Percentiles rank a stretch among this genome's conserved stretches.
Conservation (phyloP, 2,888 invertebrate genomes). For the Bellardia pandia region DNA sequence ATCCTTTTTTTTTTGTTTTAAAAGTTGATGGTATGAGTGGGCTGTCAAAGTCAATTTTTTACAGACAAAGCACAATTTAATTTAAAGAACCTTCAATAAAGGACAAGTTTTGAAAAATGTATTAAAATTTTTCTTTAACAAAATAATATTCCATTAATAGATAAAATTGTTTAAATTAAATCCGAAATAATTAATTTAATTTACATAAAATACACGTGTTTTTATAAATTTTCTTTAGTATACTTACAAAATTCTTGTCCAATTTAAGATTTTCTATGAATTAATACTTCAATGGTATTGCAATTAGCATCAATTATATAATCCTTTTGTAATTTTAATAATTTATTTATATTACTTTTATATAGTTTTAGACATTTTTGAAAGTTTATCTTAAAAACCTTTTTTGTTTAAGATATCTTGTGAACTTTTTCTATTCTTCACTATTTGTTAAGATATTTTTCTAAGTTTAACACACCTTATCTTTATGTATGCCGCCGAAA, state of each 20-base stretch:
- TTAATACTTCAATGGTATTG: background rate
- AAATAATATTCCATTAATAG: background rate
- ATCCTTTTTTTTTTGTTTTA: background rate
- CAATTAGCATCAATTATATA: conserved; percentile 47
- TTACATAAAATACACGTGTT: conserved; percentile 49
- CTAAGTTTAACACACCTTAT: conserved; percentile 61
- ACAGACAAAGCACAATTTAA: conserved; percentile 44
- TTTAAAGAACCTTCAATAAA: conserved; percentile 67
- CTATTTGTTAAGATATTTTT: conserved; percentile 30
- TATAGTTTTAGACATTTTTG: conserved; percentile 2
- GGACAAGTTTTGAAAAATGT: conserved; percentile 49
- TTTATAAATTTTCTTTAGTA: conserved; percentile 7
- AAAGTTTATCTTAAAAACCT: background rate
- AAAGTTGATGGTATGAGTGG: conserved; percentile 56
- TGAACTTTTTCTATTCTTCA: conserved; percentile 8
- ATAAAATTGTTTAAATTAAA: background rate
- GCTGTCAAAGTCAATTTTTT: conserved; percentile 41
- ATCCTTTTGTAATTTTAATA: conserved; percentile 18
- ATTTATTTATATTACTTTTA: background rate
- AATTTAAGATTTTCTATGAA: conserved; percentile 1
- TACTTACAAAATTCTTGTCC: conserved; percentile 61
- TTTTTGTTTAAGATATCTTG: background rate
- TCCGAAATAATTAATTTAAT: background rate
- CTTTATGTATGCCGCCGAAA: conserved; percentile 71
- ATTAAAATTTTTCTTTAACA: background rate